These are phyloP conservation scores for Rotaria macrura DNA, from an alignment of 2,888 invertebrate species.

Conservation along the genomic window DNA sequence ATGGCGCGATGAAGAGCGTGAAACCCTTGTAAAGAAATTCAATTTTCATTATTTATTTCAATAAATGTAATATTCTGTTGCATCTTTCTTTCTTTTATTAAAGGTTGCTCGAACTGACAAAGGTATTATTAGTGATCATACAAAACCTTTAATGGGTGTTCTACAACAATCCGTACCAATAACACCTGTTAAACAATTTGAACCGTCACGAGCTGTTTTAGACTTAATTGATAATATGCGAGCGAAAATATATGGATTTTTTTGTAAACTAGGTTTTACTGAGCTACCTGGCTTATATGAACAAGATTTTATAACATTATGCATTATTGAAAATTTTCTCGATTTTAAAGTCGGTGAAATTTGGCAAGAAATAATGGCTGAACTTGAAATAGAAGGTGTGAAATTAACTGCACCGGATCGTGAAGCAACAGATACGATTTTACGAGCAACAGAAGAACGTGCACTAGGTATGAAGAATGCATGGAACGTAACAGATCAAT, in stretches of 20 bases:
- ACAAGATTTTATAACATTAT: slow-evolving; percentile 48
- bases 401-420: slow-evolving; percentile 48
- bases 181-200: neutral
- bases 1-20: slow-evolving; percentile 47
- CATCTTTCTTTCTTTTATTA: neutral
- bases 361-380: slow-evolving; percentile 46
- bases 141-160: neutral
- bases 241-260: slow-evolving; percentile 48
- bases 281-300: slow-evolving; percentile 47
- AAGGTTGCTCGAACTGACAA: neutral
- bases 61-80: no score
- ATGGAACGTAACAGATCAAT: no score
- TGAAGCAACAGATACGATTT: slow-evolving; percentile 48
- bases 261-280: slow-evolving; percentile 47
- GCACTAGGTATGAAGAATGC: slow-evolving; percentile 7
- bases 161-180: neutral
- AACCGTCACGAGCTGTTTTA: slow-evolving; percentile 44
- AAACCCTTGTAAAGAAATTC: slow-evolving; percentile 41
- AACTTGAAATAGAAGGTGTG: slow-evolving; percentile 44
- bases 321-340: slow-evolving; percentile 49
- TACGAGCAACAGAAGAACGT: slow-evolving; percentile 42
- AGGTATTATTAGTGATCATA: neutral
- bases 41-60: neutral
- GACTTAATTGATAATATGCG: slow-evolving; percentile 50
- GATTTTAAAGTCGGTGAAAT: slow-evolving; percentile 51